Conservation (phyloP, 2,797 vertebrate species). For the Arnoldichthys spilopterus region DNA sequence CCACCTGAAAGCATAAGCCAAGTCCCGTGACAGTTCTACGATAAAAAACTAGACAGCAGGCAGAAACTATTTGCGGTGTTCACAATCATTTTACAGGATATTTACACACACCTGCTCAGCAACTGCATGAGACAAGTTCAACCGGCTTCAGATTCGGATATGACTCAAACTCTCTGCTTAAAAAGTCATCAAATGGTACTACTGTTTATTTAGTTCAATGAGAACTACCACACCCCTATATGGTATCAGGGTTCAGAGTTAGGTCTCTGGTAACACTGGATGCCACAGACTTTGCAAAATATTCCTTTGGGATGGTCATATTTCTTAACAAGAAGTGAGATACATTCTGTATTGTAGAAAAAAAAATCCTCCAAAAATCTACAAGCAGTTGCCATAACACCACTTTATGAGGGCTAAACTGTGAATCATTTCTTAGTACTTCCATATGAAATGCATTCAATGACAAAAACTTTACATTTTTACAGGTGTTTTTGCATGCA, state of each 20-base stretch:
- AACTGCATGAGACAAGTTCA: conserved; percentile 58
- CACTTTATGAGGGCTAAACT: too few species aligned
- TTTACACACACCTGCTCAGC: conserved; percentile 7
- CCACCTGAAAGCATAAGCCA: background rate
- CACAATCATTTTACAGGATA: background rate
- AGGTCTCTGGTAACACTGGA: background rate
- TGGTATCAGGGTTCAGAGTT: conserved; percentile 17
- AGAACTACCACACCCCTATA: background rate
- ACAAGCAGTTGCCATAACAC: too few species aligned
- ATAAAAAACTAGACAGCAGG: background rate
- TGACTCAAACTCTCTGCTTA: conserved; percentile 12
- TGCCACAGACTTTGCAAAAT: background rate
- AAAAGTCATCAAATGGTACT: conserved; percentile 20
- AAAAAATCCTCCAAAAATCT: too few species aligned
- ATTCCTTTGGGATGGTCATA: background rate
- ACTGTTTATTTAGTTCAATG: conserved; percentile 33
- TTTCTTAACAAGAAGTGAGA: too few species aligned
- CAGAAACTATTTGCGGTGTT: conserved; percentile 3
- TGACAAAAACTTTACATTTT: too few species aligned
- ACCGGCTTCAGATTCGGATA: conserved; percentile 62
- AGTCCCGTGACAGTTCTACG: background rate
- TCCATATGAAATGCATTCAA: too few species aligned
- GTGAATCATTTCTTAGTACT: too few species aligned
- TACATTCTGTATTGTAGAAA: too few species aligned
- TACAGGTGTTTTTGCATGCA: too few species aligned